These are phyloP conservation scores for Onychorhynchus coronatus DNA, from an alignment of 2,113 vertebrate species.

Conservation along the genomic window DNA sequence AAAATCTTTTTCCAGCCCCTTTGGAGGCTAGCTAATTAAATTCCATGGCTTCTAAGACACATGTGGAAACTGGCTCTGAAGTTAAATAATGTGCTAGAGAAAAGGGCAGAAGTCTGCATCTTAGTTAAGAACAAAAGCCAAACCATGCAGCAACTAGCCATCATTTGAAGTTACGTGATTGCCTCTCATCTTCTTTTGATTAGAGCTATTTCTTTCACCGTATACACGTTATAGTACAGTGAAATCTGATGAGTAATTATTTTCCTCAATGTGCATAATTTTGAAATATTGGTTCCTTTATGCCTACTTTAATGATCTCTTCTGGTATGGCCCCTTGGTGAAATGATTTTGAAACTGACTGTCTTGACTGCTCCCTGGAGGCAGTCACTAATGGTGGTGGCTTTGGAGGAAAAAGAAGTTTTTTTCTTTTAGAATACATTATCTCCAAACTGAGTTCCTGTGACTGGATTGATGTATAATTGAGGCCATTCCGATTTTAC, in stretches of 20 bases:
- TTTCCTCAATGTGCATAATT: not conserved
- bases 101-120: not conserved
- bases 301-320: not conserved
- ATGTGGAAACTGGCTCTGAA: not conserved
- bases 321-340: not conserved
- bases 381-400: not conserved
- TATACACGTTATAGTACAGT: not conserved
- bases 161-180: not conserved
- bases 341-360: not conserved
- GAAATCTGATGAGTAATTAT: not conserved
- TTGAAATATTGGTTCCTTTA: not conserved
- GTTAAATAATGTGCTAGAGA: not conserved
- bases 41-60: not conserved
- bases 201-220: not conserved
- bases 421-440: not conserved
- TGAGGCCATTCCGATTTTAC: not conserved
- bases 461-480: not conserved
- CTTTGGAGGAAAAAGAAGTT: not conserved
- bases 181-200: not conserved
- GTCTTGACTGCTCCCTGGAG: not conserved
- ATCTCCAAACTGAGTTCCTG: not conserved
- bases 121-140: not conserved
- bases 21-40: constrained; percentile 23
- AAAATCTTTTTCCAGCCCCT: not conserved
- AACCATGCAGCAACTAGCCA: not conserved